These are phyloP conservation scores for Troides oblongomaculatus DNA, from an alignment of 2,888 invertebrate genomes.

Conservation along the genomic window DNA sequence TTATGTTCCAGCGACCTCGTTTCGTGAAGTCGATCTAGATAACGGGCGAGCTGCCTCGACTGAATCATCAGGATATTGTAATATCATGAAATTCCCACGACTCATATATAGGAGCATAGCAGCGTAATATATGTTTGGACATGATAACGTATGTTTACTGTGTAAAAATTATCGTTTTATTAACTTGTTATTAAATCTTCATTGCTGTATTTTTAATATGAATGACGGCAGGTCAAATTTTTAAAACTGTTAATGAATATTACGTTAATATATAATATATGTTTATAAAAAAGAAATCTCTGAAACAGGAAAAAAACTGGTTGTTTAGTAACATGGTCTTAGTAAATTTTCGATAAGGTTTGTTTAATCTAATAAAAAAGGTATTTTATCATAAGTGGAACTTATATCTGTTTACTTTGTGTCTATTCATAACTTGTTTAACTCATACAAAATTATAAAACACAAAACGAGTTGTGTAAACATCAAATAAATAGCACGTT, in stretches of 20 bases:
- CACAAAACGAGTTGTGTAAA: no score
- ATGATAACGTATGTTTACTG: neutral
- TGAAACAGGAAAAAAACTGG: neutral
- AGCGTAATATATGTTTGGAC: constrained; percentile 10
- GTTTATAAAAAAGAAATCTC: neutral
- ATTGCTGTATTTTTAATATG: neutral
- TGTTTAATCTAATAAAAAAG: no score
- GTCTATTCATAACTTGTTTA: no score
- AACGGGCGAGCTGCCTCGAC: constrained; percentile 37
- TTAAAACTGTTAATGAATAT: neutral
- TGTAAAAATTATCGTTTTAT: constrained; percentile 1
- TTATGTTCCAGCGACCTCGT: constrained; percentile 37
- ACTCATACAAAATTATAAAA: no score
- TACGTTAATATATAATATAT: neutral
- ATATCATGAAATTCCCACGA: constrained; percentile 37
- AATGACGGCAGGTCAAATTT: neutral
- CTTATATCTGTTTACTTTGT: no score
- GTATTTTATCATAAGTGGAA: no score
- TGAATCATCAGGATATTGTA: constrained; percentile 43
- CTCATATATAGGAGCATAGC: constrained; percentile 13
- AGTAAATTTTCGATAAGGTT: neutral
- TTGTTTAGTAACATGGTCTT: neutral
- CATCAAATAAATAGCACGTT: no score
- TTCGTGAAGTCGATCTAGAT: constrained; percentile 39
- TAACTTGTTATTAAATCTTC: neutral